These are phyloP conservation scores for Orestias chungarensis DNA, from an alignment of 2,797 vertebrate species.

Conservation along the genomic window DNA sequence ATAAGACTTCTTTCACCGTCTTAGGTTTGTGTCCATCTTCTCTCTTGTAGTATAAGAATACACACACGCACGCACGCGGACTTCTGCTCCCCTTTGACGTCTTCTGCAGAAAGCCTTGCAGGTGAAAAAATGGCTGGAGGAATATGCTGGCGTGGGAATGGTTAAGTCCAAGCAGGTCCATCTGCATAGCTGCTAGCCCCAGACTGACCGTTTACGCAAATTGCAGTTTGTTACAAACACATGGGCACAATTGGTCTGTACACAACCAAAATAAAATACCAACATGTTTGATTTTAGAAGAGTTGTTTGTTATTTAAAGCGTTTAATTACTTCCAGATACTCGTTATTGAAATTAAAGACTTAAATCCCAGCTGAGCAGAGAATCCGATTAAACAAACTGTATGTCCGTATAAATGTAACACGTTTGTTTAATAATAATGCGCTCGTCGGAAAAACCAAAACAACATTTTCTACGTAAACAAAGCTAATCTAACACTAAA, in stretches of 20 bases:
- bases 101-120: conserved; percentile 40
- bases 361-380: background rate
- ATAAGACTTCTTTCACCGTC: conserved; percentile 11
- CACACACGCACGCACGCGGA: background rate
- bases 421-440: background rate
- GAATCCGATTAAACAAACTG: background rate
- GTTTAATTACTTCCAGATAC: no score
- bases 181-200: conserved; percentile 74
- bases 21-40: conserved; percentile 28
- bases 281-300: conserved; percentile 15
- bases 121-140: conserved; percentile 54
- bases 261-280: conserved; percentile 36
- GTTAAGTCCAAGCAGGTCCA: conserved; percentile 80
- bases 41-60: conserved; percentile 19
- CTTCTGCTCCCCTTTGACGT: conserved; percentile 23
- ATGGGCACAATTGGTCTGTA: conserved; percentile 47
- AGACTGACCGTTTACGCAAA: conserved; percentile 54
- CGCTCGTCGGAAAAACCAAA: background rate
- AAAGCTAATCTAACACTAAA: background rate
- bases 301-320: background rate
- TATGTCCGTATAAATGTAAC: no score
- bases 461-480: background rate
- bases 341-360: background rate
- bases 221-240: conserved; percentile 53
- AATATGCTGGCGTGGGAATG: conserved; percentile 76